phyloP scores from a whole-genome alignment of 1,140 invertebrate genomes.

The Zaprionus africanus region DNA sequence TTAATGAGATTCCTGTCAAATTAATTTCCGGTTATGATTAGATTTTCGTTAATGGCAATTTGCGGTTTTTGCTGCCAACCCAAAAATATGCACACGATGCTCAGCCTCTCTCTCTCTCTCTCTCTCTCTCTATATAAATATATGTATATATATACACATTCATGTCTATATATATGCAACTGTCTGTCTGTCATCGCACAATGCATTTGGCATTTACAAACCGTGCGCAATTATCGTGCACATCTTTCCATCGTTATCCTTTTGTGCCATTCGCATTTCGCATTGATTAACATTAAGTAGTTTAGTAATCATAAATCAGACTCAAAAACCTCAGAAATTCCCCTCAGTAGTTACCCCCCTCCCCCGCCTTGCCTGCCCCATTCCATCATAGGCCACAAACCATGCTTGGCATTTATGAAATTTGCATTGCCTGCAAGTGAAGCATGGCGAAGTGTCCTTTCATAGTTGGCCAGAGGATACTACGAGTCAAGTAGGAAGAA shows the following conservation, averaged over 20 bases:
- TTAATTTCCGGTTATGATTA: constrained; percentile 85
- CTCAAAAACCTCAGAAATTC: constrained; percentile 21
- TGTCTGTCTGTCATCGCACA: constrained; percentile 30
- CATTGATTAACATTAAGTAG: constrained; percentile 74
- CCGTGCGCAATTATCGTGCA: constrained; percentile 54
- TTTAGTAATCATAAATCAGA: constrained; percentile 73
- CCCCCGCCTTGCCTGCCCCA: neutral
- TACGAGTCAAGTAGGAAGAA: no score
- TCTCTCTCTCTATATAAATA: constrained; percentile 7
- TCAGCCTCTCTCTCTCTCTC: neutral
- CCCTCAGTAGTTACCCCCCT: neutral
- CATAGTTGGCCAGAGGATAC: neutral
- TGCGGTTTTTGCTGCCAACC: constrained; percentile 77
- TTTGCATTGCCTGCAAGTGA: constrained; percentile 46
- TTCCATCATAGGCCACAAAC: neutral
- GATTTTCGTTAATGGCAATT: constrained; percentile 85
- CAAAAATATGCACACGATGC: constrained; percentile 47
- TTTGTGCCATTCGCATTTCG: neutral
- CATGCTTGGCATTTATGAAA: constrained; percentile 46
- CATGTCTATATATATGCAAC: constrained; percentile 2
- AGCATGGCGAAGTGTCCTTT: constrained; percentile 1
- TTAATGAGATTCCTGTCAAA: constrained; percentile 85
- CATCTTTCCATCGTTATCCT: constrained; percentile 4
- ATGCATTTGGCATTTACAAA: constrained; percentile 57
- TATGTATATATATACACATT: constrained; percentile 13